These are phyloP conservation scores for Eupithecia dodoneata DNA, from an alignment of 2,888 invertebrate species.

Conservation along the genomic window DNA sequence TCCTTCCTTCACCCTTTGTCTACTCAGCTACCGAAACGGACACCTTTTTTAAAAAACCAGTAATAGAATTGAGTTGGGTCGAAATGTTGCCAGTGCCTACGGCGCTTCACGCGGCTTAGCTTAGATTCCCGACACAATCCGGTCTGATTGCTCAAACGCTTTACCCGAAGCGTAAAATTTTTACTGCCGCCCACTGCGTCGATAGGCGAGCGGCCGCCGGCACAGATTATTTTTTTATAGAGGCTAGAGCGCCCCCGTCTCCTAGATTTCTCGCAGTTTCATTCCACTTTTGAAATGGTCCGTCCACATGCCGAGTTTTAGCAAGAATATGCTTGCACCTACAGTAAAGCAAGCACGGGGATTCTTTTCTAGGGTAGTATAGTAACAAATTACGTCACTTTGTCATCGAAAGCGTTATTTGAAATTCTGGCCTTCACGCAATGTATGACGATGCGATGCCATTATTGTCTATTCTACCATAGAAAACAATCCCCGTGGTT, in stretches of 20 bases:
- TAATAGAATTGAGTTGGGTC: constrained; percentile 59
- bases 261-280: constrained; percentile 41
- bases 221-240: constrained; percentile 49
- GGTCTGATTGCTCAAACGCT: constrained; percentile 77
- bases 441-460: too few species aligned
- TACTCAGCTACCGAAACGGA: constrained; percentile 19
- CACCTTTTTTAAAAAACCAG: constrained; percentile 56
- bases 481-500: too few species aligned
- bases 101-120: constrained; percentile 65
- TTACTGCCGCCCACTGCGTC: constrained; percentile 59
- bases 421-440: too few species aligned
- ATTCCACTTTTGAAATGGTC: constrained; percentile 21
- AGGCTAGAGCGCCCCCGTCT: constrained; percentile 35
- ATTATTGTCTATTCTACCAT: too few species aligned
- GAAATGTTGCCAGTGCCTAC: constrained; percentile 61
- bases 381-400: too few species aligned
- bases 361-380: too few species aligned
- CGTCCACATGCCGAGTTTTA: not conserved
- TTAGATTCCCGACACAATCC: constrained; percentile 72
- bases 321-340: not conserved
- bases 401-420: too few species aligned
- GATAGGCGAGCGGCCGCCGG: constrained; percentile 52
- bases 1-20: constrained; percentile 1
- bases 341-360: too few species aligned
- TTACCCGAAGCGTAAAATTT: constrained; percentile 69